Base-by-base conservation (phyloP, 2,888 invertebrate species). In the Bugulina stolonifera region DNA sequence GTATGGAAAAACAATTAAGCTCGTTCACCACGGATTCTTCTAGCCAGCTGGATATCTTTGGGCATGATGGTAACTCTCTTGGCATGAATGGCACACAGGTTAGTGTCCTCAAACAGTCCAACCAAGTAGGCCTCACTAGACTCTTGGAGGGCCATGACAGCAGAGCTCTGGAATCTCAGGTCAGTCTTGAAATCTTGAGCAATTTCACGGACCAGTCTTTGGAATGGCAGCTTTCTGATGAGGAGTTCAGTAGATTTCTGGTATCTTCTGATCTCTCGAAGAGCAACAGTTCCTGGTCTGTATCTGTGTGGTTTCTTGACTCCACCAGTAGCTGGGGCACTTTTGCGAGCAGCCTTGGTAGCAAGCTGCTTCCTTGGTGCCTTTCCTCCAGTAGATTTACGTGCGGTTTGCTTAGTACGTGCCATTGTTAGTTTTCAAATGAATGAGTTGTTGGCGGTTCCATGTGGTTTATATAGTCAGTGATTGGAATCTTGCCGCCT, bases 151-250 rank as follows among this genome's bases (percentile, higher is more conserved):
- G 94, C 94, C 74, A 93, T 93, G 81, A 95, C 93, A 76, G 95
- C 94, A 71, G 94, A 93, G 79, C 93, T 93, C 87, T 95, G 94
- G 89, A 95, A 95, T 87, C 94, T 91, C 79, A 94, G 88, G 86
- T 94, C 94, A 78, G 94, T 94, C 86, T 95, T 95, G 90, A 95
- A 95, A 85, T 96, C 94, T 83, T 95, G 94, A 1, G 95, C 95
- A 81, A 95, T 95, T 90, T 95, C 95, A 89, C 95, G 90, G 78
- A 95, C 95, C 81, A 95, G 88, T 80, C 94, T 91, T 86, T 95
- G 95, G 90, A 96, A 95, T 2, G 95, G 95, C 87, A 95, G 87
- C 86, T 95, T 95, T 81, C 94, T 90, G 87, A 95, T 95, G 79
- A 95, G 87, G 89, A 95, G 89, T 86, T 96, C 95, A 2, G 95